Evolutionary conservation across 2,797 vertebrate species (phyloP).

Genomic region (Parotocinclus haroldoi): DNA sequence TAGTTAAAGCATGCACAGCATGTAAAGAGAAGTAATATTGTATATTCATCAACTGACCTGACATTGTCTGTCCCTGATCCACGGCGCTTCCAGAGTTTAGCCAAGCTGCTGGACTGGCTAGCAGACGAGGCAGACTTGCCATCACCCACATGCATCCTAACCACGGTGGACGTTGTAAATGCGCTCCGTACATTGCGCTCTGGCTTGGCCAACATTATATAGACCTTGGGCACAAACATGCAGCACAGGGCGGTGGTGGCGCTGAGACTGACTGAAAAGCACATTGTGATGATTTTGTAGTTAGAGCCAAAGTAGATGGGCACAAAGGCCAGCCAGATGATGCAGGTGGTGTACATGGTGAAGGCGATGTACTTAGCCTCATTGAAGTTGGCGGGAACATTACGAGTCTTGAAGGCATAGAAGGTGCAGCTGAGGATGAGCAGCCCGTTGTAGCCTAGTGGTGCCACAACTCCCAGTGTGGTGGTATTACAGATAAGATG

Average conservation of each 20-base stretch:
- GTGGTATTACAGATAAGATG: slow-evolving; percentile 97
- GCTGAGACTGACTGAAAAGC: slow-evolving; percentile 96
- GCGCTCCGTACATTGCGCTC: slow-evolving; percentile 97
- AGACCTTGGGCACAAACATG: slow-evolving; percentile 96
- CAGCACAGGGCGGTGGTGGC: slow-evolving; percentile 95
- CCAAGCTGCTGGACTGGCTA: slow-evolving; percentile 88
- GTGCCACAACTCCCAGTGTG: slow-evolving; percentile 93
- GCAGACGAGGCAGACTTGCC: slow-evolving; percentile 87
- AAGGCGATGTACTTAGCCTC: slow-evolving; percentile 99
- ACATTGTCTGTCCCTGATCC: slow-evolving; percentile 84
- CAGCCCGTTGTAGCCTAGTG: slow-evolving; percentile 94
- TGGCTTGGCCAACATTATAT: slow-evolving; percentile 97
- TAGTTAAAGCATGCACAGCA: neutral
- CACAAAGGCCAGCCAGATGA: slow-evolving; percentile 98
- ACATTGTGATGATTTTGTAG: slow-evolving; percentile 99
- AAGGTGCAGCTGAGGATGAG: slow-evolving; percentile 98
- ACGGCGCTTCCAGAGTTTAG: slow-evolving; percentile 87
- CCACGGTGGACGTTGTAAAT: slow-evolving; percentile 96
- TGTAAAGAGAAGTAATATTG: neutral
- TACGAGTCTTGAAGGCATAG: slow-evolving; percentile 98
- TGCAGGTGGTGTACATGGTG: slow-evolving; percentile 99
- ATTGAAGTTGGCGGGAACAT: slow-evolving; percentile 96
- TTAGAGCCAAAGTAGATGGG: slow-evolving; percentile 99
- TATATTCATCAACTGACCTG: slow-evolving; percentile 73
- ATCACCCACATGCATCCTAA: slow-evolving; percentile 96